These are phyloP conservation scores for Denticeps clupeoides DNA, from an alignment of 2,797 vertebrate species.

Conservation along the genomic window DNA sequence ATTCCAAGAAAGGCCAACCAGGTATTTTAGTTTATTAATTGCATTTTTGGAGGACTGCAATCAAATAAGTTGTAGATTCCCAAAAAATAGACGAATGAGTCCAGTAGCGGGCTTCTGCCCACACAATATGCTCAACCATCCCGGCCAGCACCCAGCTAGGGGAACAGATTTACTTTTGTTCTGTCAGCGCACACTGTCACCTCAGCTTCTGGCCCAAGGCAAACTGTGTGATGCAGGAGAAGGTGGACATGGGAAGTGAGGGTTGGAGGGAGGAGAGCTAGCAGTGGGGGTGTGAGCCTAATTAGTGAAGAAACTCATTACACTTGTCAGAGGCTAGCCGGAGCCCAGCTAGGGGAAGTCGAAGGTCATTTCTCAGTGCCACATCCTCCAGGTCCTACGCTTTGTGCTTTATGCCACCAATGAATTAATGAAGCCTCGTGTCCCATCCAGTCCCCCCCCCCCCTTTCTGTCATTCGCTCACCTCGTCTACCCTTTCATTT, in stretches of 20 bases:
- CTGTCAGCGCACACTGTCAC: background rate
- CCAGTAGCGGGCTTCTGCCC: too few species aligned
- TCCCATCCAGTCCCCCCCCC: constrained; percentile 5
- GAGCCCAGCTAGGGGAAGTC: constrained; percentile 6
- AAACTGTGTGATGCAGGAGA: background rate
- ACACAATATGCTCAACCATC: too few species aligned
- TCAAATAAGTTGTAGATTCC: too few species aligned
- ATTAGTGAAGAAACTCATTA: constrained; percentile 17
- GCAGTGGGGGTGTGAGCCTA: constrained; percentile 6
- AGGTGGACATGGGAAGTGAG: background rate
- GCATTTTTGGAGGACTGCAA: too few species aligned
- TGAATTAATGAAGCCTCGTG: constrained; percentile 4
- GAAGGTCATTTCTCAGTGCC: constrained; percentile 2
- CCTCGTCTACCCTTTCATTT: constrained; percentile 1
- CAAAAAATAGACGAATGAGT: too few species aligned
- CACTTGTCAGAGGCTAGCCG: constrained; percentile 5
- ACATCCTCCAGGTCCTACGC: background rate
- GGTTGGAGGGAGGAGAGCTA: background rate
- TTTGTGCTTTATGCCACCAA: background rate
- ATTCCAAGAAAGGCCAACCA: too few species aligned
- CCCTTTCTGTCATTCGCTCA: constrained; percentile 1
- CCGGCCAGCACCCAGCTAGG: too few species aligned
- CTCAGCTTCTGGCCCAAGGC: background rate
- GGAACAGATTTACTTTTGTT: background rate
- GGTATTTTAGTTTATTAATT: too few species aligned